Conservation (phyloP, 2,888 invertebrate species). For the Acleris laterana region DNA sequence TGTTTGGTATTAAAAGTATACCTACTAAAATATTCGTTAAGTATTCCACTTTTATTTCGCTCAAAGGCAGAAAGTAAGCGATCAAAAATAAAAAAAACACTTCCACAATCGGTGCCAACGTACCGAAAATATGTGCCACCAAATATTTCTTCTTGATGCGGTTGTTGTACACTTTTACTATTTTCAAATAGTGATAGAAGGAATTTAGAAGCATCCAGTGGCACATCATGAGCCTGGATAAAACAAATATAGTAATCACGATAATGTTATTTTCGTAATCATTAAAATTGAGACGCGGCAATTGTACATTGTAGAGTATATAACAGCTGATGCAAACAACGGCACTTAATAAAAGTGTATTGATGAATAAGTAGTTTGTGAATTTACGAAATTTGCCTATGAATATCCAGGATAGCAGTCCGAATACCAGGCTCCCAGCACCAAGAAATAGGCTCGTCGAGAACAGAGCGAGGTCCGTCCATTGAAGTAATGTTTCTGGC, state of each 20-base stretch:
- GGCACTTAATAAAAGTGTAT: constrained; percentile 9
- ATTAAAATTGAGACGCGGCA: too few relatives aligned
- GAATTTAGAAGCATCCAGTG: constrained; percentile 24
- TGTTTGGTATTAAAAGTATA: background rate
- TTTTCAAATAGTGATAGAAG: constrained; percentile 17
- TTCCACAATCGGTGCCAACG: constrained; percentile 13
- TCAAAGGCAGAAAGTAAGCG: background rate
- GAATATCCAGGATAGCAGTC: constrained; percentile 12
- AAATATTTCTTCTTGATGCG: constrained; percentile 16
- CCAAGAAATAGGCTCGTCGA: background rate
- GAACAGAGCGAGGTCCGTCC: constrained; percentile 1
- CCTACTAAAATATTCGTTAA: background rate
- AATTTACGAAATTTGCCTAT: constrained; percentile 13
- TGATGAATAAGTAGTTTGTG: constrained; percentile 20
- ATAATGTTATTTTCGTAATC: too few relatives aligned
- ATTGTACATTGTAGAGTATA: constrained; percentile 1
- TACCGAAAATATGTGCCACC: constrained; percentile 9
- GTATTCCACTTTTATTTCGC: constrained; percentile 6
- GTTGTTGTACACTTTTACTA: constrained; percentile 19
- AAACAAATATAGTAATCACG: background rate
- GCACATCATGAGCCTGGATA: constrained; percentile 22
- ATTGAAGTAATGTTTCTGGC: background rate
- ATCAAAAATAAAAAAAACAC: constrained; percentile 1
- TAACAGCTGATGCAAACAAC: constrained; percentile 11
- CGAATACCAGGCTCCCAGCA: constrained; percentile 14